These are phyloP conservation scores for Homarus americanus DNA, from an alignment of 1,140 invertebrate species.

Conservation along the genomic window DNA sequence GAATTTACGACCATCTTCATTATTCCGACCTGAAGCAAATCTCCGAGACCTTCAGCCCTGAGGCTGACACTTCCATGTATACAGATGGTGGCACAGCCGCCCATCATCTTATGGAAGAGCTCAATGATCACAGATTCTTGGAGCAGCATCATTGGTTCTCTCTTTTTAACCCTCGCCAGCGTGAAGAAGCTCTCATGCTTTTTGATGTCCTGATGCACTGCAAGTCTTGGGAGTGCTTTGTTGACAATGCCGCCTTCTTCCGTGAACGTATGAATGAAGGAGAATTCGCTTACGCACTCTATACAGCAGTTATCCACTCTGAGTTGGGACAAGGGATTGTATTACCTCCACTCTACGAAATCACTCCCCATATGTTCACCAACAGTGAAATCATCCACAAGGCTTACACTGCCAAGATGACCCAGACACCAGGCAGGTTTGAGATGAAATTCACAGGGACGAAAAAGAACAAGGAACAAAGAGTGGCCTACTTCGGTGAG, in stretches of 20 bases:
- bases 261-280: conserved; percentile 60
- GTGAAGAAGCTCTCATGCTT: conserved; percentile 69
- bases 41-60: conserved; percentile 24
- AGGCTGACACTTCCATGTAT: conserved; percentile 44
- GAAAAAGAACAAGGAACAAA: conserved; percentile 77
- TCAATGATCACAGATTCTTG: conserved; percentile 33
- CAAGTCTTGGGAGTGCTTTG: conserved; percentile 32
- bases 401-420: conserved; percentile 78
- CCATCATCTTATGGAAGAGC: conserved; percentile 25
- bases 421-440: conserved; percentile 75
- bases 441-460: conserved; percentile 71
- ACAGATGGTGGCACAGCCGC: conserved; percentile 55
- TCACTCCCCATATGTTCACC: conserved; percentile 81
- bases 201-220: conserved; percentile 67
- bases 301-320: conserved; percentile 61
- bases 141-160: conserved; percentile 63
- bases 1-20: conserved; percentile 28
- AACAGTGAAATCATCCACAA: conserved; percentile 76
- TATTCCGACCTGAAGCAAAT: conserved; percentile 30
- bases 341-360: conserved; percentile 84
- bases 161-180: conserved; percentile 65
- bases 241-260: conserved; percentile 53
- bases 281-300: conserved; percentile 62
- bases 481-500: conserved; percentile 82
- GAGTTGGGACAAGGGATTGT: conserved; percentile 36